phyloP scores from a whole-genome alignment of 2,888 invertebrate genomes.

The Lordiphosa andalusiaca region DNA sequence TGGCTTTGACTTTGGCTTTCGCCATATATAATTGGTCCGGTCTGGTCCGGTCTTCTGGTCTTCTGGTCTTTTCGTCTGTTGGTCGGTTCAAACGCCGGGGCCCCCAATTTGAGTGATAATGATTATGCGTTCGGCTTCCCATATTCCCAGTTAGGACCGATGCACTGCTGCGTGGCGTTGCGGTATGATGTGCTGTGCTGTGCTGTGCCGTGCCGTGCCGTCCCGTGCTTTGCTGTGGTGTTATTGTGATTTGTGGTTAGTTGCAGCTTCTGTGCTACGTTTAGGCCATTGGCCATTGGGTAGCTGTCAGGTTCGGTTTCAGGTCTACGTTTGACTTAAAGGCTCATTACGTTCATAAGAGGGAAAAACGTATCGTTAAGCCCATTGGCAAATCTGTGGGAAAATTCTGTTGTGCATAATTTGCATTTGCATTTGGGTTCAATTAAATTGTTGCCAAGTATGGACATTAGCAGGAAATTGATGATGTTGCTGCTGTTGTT shows the following conservation, averaged over 20 bases:
- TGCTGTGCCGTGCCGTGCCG: not conserved
- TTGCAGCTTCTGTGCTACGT: slow-evolving; percentile 72
- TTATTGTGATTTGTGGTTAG: slow-evolving; percentile 70
- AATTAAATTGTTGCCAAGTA: slow-evolving; percentile 44
- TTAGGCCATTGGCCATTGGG: slow-evolving; percentile 50
- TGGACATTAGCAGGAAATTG: too few relatives aligned
- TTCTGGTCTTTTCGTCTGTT: slow-evolving; percentile 10
- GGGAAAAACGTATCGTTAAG: slow-evolving; percentile 46
- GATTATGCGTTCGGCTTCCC: slow-evolving; percentile 63
- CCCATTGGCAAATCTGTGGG: slow-evolving; percentile 63
- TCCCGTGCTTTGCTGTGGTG: slow-evolving; percentile 38
- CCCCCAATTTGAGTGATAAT: slow-evolving; percentile 68
- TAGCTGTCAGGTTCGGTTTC: slow-evolving; percentile 65
- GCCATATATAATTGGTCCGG: slow-evolving; percentile 31
- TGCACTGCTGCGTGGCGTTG: slow-evolving; percentile 6
- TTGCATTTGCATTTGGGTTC: slow-evolving; percentile 63
- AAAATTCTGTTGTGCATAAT: slow-evolving; percentile 64
- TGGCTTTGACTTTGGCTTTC: slow-evolving; percentile 35
- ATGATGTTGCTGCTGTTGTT: slow-evolving; percentile 18
- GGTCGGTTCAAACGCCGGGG: slow-evolving; percentile 27
- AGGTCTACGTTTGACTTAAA: slow-evolving; percentile 69
- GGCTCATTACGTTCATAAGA: slow-evolving; percentile 55
- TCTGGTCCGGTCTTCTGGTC: slow-evolving; percentile 16
- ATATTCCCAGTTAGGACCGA: slow-evolving; percentile 34
- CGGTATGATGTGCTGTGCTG: not conserved